A percentile compares a stretch with the other conserved stretches of the same genome.
phyloP scores from a whole-genome alignment of 1,140 invertebrate genomes.

The Laupala kohalensis region DNA sequence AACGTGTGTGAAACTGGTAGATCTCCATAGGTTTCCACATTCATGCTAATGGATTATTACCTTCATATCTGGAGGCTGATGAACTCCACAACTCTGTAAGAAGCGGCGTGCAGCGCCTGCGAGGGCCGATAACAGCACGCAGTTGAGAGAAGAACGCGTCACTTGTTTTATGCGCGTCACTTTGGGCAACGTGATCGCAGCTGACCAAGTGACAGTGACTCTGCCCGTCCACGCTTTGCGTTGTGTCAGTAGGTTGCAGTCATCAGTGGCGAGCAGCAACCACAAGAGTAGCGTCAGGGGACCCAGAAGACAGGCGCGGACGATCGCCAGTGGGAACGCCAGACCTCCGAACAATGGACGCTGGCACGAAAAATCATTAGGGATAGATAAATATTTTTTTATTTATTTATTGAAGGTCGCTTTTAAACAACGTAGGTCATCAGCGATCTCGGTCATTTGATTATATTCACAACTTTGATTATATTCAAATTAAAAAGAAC shows the following conservation, averaged over 20 bases:
- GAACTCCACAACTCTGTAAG: conserved; percentile 31
- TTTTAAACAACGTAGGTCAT: too few relatives aligned
- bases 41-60: conserved; percentile 17
- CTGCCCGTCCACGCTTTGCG: conserved; percentile 13
- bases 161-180: conserved; percentile 33
- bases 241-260: conserved; percentile 20
- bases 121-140: conserved; percentile 37
- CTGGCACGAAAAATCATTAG: too few relatives aligned
- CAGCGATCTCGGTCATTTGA: too few relatives aligned
- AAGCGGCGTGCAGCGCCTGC: conserved; percentile 36
- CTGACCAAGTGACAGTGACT: conserved; percentile 32
- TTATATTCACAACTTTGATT: too few relatives aligned
- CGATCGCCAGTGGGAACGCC: conserved; percentile 30
- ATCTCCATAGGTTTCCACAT: too few relatives aligned
- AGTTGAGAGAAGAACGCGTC: conserved; percentile 38
- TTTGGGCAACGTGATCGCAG: conserved; percentile 28
- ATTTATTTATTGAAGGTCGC: neutral
- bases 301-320: conserved; percentile 32
- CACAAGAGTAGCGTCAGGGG: conserved; percentile 37
- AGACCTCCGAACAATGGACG: conserved; percentile 32
- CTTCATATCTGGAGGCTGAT: conserved; percentile 36
- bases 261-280: conserved; percentile 23
- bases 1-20: too few relatives aligned
- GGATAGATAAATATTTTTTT: neutral
- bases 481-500: too few relatives aligned